Conservation (phyloP, 92 coral and sea anemone genomes). For the Epizoanthus fatuus region DNA sequence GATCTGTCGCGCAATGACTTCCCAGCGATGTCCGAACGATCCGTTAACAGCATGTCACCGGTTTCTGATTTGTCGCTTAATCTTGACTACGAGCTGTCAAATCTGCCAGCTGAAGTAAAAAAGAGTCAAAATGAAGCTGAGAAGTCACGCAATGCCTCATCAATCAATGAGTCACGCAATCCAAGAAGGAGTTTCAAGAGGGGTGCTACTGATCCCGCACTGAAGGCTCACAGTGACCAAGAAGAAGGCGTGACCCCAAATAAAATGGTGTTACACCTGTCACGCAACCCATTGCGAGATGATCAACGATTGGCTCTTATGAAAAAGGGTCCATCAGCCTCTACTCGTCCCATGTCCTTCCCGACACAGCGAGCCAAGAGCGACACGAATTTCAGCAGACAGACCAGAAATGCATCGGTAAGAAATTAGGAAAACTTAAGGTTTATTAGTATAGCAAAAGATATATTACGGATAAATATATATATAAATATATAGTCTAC, state of each 20-base stretch:
- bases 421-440: not conserved
- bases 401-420: slow-evolving; percentile 16
- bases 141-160: not conserved
- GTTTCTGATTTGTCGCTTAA: slow-evolving; percentile 21
- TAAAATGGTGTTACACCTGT: slow-evolving; percentile 2
- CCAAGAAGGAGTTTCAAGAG: not conserved
- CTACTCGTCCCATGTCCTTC: slow-evolving; percentile 4
- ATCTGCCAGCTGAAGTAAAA: slow-evolving; percentile 5
- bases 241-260: slow-evolving; percentile 20
- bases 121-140: not conserved
- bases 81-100: slow-evolving; percentile 21
- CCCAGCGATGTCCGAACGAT: not conserved
- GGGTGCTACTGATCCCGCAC: not conserved
- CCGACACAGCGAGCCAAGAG: slow-evolving; percentile 33
- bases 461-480: too few relatives aligned
- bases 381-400: slow-evolving; percentile 32
- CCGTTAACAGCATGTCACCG: slow-evolving; percentile 21
- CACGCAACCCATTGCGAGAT: slow-evolving; percentile 32
- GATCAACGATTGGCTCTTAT: slow-evolving; percentile 20
- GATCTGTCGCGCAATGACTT: slow-evolving; percentile 29
- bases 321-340: not conserved
- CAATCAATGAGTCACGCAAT: not conserved
- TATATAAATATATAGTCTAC: too few relatives aligned
- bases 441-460: too few relatives aligned
- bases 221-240: slow-evolving; percentile 41